Evolutionary conservation across 2,888 invertebrate species (phyloP).

Genomic region (Synergus itoensis): DNA sequence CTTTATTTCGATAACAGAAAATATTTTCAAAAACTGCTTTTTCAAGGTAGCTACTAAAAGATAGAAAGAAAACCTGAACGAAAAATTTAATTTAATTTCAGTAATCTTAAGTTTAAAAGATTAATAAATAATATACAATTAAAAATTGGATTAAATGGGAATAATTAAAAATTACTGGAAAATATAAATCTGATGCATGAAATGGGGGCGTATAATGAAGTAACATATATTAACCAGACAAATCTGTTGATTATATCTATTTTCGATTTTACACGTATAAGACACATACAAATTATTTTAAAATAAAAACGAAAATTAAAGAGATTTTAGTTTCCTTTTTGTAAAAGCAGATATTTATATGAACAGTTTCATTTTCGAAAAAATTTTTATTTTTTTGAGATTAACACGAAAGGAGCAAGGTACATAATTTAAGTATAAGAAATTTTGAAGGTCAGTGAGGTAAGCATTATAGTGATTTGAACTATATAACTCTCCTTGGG

Average conservation of each 20-base stretch:
- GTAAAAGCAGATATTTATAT: no score
- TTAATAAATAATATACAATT: no score
- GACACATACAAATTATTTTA: neutral
- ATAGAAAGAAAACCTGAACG: no score
- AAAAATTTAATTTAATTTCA: no score
- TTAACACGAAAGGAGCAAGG: no score
- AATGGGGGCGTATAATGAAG: neutral
- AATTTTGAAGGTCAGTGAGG: neutral
- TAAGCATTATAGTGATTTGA: neutral
- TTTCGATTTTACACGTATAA: neutral
- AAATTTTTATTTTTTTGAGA: no score
- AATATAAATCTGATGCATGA: neutral
- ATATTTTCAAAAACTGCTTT: neutral
- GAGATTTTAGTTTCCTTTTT: neutral
- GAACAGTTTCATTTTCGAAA: no score
- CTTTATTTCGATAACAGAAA: neutral
- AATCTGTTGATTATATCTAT: neutral
- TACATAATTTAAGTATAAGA: no score
- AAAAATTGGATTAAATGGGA: neutral
- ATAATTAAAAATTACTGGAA: neutral
- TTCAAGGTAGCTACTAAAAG: neutral
- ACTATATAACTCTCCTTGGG: no score
- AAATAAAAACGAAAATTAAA: neutral
- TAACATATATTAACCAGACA: neutral
- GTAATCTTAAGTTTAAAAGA: no score